Percentiles rank a stretch among this genome's conserved stretches.
These are phyloP conservation scores for Aphis gossypii DNA, from an alignment of 1,140 invertebrate species.

Conservation along the genomic window DNA sequence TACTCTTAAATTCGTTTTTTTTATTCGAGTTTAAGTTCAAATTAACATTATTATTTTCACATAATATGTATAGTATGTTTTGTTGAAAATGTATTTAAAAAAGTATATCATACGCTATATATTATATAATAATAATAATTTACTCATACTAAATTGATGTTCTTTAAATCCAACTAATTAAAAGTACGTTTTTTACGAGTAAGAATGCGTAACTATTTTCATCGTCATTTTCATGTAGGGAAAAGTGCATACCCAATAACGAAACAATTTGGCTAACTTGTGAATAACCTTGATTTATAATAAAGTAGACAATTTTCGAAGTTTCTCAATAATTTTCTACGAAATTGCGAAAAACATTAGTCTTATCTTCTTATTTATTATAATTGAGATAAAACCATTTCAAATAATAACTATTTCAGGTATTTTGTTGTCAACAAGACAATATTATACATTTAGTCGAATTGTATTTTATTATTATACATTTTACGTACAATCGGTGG, in stretches of 20 bases:
- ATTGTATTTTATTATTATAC: not conserved
- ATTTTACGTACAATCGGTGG: too few relatives aligned
- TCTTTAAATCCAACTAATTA: not conserved
- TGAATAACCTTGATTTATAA: not conserved
- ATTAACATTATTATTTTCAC: not conserved
- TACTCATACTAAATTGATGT: not conserved
- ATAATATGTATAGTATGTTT: not conserved
- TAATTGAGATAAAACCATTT: not conserved
- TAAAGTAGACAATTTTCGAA: not conserved
- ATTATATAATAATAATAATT: too few relatives aligned
- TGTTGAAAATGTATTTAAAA: not conserved
- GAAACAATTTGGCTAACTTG: not conserved
- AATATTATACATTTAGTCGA: not conserved
- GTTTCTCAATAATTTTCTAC: not conserved
- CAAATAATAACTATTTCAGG: not conserved
- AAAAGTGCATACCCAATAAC: not conserved
- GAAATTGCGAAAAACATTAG: not conserved
- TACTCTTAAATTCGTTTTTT: not conserved
- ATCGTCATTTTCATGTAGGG: not conserved
- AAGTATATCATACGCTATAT: too few relatives aligned
- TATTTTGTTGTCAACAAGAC: too few relatives aligned
- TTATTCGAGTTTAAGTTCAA: not conserved
- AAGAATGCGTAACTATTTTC: not conserved
- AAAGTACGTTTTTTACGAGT: not conserved
- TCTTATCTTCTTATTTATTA: not conserved